phyloP scores from a whole-genome alignment of 2,113 vertebrate genomes.

The Ictidomys tridecemlineatus region DNA sequence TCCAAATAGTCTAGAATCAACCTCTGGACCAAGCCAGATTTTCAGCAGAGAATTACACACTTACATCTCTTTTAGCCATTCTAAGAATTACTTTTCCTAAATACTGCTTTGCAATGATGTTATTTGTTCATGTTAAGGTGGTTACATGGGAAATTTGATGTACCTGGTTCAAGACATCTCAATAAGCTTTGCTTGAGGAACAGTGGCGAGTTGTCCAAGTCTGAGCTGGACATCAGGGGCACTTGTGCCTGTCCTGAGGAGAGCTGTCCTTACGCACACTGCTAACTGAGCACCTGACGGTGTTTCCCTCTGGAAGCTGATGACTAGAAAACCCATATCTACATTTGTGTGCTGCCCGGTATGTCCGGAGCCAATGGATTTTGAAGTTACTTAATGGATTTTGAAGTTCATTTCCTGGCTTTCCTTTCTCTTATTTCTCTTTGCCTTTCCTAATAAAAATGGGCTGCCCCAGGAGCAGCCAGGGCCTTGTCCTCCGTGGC shows the following conservation, averaged over 20 bases:
- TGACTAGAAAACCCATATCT: neutral
- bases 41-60: neutral
- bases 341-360: too few species aligned
- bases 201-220: fast-evolving
- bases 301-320: neutral
- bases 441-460: neutral
- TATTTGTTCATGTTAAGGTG: neutral
- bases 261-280: too few species aligned
- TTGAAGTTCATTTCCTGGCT: neutral
- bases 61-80: neutral
- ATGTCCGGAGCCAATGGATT: fast-evolving
- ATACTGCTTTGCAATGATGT: fast-evolving
- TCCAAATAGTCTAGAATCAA: neutral
- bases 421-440: neutral
- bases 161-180: neutral
- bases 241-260: neutral
- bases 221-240: neutral
- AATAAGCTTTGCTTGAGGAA: neutral
- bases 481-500: too few species aligned
- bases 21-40: neutral
- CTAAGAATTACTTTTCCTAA: neutral
- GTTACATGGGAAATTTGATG: neutral
- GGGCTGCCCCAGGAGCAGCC: too few species aligned
- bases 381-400: neutral
- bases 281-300: neutral